Evolutionary conservation across 1,140 invertebrate species (phyloP).

Genomic region (Bombus polaris): DNA sequence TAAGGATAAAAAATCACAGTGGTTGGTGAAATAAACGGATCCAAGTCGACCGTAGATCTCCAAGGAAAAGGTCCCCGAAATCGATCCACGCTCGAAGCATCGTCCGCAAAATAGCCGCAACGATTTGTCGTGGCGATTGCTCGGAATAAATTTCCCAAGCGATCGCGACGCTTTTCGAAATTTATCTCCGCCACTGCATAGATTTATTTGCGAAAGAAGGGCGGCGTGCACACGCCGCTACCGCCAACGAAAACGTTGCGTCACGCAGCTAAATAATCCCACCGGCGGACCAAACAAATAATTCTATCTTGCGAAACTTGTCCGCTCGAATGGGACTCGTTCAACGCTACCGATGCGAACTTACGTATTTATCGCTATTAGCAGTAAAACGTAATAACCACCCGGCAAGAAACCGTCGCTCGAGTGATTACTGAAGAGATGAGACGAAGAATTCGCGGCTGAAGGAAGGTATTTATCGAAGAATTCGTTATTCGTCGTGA

Average conservation of each 20-base stretch:
- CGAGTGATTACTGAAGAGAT: no score
- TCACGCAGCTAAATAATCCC: conserved; percentile 2
- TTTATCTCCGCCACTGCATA: conserved; percentile 1
- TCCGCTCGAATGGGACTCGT: neutral
- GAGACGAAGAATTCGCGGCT: neutral
- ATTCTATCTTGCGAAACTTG: conserved; percentile 5
- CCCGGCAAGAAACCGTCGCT: neutral
- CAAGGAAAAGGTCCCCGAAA: neutral
- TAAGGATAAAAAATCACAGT: neutral
- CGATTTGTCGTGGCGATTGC: neutral
- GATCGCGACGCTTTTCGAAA: neutral
- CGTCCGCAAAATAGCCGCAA: neutral
- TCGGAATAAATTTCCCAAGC: neutral
- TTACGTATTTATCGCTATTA: neutral
- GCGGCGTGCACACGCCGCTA: neutral
- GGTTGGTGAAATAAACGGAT: neutral
- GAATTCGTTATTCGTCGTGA: neutral
- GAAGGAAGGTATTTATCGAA: neutral
- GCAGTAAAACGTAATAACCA: neutral
- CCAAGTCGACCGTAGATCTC: neutral
- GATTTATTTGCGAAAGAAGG: conserved; percentile 29
- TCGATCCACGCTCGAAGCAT: neutral
- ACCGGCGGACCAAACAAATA: neutral
- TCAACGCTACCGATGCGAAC: neutral
- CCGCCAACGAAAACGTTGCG: neutral